Percentiles rank a stretch among this genome's conserved stretches.
These are phyloP conservation scores for Lepidocolaptes lacrymiger DNA, from an alignment of 2,797 vertebrate species.

Conservation along the genomic window DNA sequence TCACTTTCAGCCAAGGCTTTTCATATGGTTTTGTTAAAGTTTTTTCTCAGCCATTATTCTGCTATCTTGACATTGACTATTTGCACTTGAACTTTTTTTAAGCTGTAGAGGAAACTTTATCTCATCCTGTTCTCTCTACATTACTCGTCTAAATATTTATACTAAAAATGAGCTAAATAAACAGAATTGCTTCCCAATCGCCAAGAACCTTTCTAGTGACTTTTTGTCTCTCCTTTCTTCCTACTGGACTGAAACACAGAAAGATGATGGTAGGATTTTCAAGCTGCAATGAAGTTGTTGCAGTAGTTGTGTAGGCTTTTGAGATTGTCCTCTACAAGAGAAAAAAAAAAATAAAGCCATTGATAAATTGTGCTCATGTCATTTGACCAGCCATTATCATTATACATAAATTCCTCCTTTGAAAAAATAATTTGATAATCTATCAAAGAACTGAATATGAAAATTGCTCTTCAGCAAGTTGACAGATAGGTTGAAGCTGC, in stretches of 20 bases:
- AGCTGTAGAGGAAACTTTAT: slow-evolving; percentile 16
- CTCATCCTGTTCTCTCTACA: slow-evolving; percentile 25
- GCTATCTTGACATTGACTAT: background rate
- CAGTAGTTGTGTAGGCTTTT: background rate
- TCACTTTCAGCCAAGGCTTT: background rate
- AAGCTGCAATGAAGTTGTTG: background rate
- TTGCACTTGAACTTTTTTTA: slow-evolving; percentile 9
- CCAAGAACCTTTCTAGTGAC: background rate
- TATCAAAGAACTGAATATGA: slow-evolving; percentile 26
- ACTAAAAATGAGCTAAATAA: slow-evolving; percentile 32
- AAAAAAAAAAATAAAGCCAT: background rate
- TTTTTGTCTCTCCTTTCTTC: background rate
- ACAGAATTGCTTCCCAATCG: background rate
- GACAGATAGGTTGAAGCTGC: background rate
- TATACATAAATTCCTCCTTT: background rate
- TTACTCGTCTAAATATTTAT: slow-evolving; percentile 53
- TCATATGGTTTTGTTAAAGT: background rate
- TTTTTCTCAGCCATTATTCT: slow-evolving; percentile 2
- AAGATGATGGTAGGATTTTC: background rate
- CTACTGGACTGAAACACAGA: background rate
- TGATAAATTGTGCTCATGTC: background rate
- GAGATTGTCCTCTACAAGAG: background rate
- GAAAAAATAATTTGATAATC: slow-evolving; percentile 13
- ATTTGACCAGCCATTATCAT: background rate
- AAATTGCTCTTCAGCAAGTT: background rate